Conservation (phyloP, 2,888 invertebrate genomes). For the Ectropis crepuscularia region DNA sequence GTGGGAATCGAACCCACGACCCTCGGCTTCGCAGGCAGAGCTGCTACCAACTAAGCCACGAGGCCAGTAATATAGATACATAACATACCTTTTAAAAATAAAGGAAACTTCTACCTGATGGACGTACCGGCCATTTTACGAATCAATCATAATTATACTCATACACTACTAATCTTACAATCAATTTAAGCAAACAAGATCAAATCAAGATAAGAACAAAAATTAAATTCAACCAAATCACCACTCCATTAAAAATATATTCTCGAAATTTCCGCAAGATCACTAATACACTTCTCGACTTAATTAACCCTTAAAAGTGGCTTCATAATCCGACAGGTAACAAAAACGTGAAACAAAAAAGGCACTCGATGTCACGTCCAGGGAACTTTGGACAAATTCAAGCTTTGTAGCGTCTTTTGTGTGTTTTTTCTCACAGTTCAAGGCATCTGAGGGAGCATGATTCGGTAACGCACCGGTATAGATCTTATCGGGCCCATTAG, state of each 20-base stretch:
- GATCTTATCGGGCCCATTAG: conserved; percentile 81
- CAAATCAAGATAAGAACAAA: conserved; percentile 40
- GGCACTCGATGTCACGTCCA: conserved; percentile 77
- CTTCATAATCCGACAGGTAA: conserved; percentile 70
- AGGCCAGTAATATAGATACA: too few species aligned
- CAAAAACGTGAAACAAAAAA: conserved; percentile 71
- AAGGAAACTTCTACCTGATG: background rate
- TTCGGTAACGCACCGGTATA: conserved; percentile 77
- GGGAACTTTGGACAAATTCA: conserved; percentile 76
- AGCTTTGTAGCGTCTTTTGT: conserved; percentile 77
- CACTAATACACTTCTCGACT: conserved; percentile 70
- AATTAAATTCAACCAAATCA: conserved; percentile 49
- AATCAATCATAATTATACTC: conserved; percentile 29
- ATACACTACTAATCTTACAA: conserved; percentile 21
- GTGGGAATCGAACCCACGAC: too few species aligned
- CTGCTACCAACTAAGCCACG: too few species aligned
- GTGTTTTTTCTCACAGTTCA: conserved; percentile 82
- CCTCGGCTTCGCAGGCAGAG: too few species aligned
- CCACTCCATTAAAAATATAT: conserved; percentile 51
- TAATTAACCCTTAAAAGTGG: conserved; percentile 79
- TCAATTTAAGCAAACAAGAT: conserved; percentile 35
- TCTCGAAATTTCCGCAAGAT: conserved; percentile 67
- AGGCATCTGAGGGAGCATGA: conserved; percentile 79
- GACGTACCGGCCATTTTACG: conserved; percentile 8
- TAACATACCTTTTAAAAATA: background rate